These are phyloP conservation scores for Leuciscus idus DNA, from an alignment of 2,113 vertebrate genomes.

Conservation along the genomic window DNA sequence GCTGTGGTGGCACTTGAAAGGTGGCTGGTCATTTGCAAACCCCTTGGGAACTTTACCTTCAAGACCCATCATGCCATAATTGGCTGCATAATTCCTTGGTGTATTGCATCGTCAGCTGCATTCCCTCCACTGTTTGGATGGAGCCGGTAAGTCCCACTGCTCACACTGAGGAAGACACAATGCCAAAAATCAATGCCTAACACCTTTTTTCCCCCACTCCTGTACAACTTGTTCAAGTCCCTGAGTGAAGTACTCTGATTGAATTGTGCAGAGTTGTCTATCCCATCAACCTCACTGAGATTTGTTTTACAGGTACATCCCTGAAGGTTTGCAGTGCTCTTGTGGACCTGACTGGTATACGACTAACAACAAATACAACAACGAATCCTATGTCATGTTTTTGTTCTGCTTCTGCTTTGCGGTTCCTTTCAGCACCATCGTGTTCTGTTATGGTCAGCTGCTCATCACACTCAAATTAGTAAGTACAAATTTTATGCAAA, in stretches of 20 bases:
- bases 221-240: background rate
- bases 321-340: constrained; percentile 78
- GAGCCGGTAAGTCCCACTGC: constrained; percentile 72
- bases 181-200: background rate
- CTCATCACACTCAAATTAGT: constrained; percentile 75
- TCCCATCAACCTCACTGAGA: background rate
- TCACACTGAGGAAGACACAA: background rate
- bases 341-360: constrained; percentile 82
- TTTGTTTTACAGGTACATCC: constrained; percentile 73
- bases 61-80: constrained; percentile 71
- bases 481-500: constrained; percentile 3
- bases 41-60: constrained; percentile 75
- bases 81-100: constrained; percentile 73
- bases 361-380: constrained; percentile 78
- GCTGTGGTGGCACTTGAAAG: constrained; percentile 76
- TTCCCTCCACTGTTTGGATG: constrained; percentile 75
- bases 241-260: background rate
- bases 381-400: constrained; percentile 77
- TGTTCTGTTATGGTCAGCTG: constrained; percentile 78
- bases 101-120: constrained; percentile 63
- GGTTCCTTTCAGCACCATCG: constrained; percentile 72
- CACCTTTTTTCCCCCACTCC: background rate
- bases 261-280: background rate
- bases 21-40: constrained; percentile 79
- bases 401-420: constrained; percentile 81